These are phyloP conservation scores for Hylaeus anthracinus DNA, from an alignment of 1,140 invertebrate species.

Conservation along the genomic window DNA sequence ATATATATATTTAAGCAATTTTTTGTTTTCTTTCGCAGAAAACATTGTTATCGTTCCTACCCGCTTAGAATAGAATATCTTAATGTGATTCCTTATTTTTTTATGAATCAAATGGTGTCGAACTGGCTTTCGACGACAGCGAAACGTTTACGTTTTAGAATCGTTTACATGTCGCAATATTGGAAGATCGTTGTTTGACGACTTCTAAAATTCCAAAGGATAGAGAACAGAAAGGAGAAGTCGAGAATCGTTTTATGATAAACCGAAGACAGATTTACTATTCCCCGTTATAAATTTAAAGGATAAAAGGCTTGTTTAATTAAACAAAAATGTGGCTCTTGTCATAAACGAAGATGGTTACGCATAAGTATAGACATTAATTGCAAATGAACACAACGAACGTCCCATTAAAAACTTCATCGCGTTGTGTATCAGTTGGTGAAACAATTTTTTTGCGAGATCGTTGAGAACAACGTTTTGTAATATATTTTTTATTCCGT, in stretches of 20 bases:
- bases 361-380: neutral
- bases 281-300: neutral
- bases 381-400: neutral
- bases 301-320: neutral
- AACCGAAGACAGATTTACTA: too few relatives aligned
- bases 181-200: too few relatives aligned
- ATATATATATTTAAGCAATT: neutral
- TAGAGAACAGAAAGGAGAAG: too few relatives aligned
- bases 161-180: too few relatives aligned
- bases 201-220: too few relatives aligned
- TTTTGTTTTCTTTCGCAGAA: neutral
- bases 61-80: neutral
- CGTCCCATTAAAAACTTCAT: neutral
- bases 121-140: too few relatives aligned
- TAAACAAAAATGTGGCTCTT: conserved; percentile 9
- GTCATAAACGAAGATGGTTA: neutral
- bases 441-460: neutral
- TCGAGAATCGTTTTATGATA: neutral
- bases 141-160: too few relatives aligned
- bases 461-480: neutral
- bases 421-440: neutral
- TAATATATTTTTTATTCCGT: neutral
- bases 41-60: too few relatives aligned
- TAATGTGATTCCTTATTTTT: neutral
- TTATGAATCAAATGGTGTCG: too few relatives aligned